These are phyloP conservation scores for Conus betulinus DNA, from an alignment of 1,140 invertebrate genomes.

Conservation along the genomic window DNA sequence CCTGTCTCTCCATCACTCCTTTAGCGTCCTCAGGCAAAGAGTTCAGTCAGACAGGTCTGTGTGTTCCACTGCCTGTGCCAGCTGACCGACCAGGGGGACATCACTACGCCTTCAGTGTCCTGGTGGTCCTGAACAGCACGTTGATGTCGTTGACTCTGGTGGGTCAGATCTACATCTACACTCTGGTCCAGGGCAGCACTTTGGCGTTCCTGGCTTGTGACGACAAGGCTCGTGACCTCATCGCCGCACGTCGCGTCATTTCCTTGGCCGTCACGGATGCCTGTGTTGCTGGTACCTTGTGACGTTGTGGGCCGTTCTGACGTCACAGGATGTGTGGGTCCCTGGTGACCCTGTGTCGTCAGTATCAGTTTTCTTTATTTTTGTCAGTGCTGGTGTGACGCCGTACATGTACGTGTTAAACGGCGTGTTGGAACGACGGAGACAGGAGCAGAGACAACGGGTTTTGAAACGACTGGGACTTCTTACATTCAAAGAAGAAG, in stretches of 20 bases:
- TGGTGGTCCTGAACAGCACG: conserved; percentile 48
- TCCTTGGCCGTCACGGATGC: conserved; percentile 9
- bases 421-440: neutral
- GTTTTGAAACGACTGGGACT: neutral
- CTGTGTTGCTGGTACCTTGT: neutral
- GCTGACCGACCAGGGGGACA: conserved; percentile 31
- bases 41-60: conserved; percentile 51
- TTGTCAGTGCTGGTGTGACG: neutral
- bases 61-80: conserved; percentile 52
- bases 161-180: conserved; percentile 42
- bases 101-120: conserved; percentile 48
- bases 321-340: neutral
- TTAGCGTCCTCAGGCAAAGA: conserved; percentile 26
- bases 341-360: neutral
- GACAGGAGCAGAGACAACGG: neutral
- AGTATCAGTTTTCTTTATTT: neutral
- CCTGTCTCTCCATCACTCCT: conserved; percentile 20
- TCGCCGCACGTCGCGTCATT: neutral
- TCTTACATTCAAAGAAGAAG: no score
- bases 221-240: neutral
- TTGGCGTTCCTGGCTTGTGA: neutral
- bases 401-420: neutral
- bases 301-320: conserved; percentile 13
- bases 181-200: neutral
- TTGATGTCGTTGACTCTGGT: conserved; percentile 44